phyloP scores from a whole-genome alignment of 2,113 vertebrate genomes.

The Petromus typicus region DNA sequence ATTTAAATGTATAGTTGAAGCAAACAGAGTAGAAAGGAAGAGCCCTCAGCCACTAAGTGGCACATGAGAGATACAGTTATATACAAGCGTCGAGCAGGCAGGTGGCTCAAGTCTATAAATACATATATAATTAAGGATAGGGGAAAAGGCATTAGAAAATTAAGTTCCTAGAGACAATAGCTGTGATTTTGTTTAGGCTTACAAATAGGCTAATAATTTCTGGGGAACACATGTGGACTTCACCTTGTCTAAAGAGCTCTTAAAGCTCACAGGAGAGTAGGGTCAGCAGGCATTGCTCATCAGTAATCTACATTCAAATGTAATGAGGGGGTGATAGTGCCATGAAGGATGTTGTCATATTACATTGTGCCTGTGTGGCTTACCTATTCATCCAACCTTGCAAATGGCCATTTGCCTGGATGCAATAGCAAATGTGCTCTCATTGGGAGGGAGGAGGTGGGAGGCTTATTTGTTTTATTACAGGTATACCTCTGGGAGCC shows the following conservation, averaged over 20 bases:
- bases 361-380: conserved; percentile 44
- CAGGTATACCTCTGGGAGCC: background rate
- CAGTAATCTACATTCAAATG: conserved; percentile 63
- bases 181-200: background rate
- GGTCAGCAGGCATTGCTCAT: background rate
- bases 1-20: conserved; percentile 63
- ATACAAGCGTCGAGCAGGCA: background rate
- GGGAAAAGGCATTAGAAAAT: conserved; percentile 44
- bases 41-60: background rate
- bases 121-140: background rate
- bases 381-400: conserved; percentile 67
- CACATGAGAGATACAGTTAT: background rate
- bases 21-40: conserved; percentile 31
- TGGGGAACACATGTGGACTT: background rate
- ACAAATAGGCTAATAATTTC: conserved; percentile 50
- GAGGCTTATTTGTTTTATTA: conserved; percentile 54
- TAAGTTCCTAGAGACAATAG: conserved; percentile 52
- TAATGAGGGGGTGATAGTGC: conserved; percentile 30
- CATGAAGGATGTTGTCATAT: conserved; percentile 41
- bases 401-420: conserved; percentile 62
- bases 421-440: conserved; percentile 11
- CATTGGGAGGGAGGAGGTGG: background rate
- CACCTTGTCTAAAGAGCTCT: conserved; percentile 46
- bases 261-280: background rate
- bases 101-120: conserved; percentile 30